Conservation (phyloP, 2,113 vertebrate species). For the Megaleporinus macrocephalus region DNA sequence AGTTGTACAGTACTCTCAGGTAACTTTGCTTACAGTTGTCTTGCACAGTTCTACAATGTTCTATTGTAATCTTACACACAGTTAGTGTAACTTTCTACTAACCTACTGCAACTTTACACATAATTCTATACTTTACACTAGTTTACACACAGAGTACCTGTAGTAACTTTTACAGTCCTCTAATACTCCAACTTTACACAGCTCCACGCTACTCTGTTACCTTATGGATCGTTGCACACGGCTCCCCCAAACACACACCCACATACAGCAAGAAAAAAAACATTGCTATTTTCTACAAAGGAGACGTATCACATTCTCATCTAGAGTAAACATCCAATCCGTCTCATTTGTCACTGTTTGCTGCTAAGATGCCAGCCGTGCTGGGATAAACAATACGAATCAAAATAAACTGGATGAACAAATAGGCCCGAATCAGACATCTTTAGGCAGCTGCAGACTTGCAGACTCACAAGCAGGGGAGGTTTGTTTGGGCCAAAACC, state of each 20-base stretch:
- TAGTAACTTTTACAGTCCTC: too few species aligned
- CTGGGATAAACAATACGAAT: constrained; percentile 12
- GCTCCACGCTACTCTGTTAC: too few species aligned
- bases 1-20: background rate
- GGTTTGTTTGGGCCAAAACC: constrained; percentile 26
- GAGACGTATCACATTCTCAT: background rate
- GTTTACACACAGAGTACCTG: too few species aligned
- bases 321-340: constrained; percentile 12
- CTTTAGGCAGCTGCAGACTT: constrained; percentile 26
- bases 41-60: too few species aligned
- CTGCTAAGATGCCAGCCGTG: background rate
- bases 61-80: too few species aligned
- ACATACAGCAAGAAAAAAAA: background rate
- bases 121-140: too few species aligned
- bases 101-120: background rate
- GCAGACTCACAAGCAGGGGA: background rate
- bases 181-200: too few species aligned
- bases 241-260: constrained; percentile 32
- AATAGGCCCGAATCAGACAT: constrained; percentile 10
- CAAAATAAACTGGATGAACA: constrained; percentile 20
- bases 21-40: background rate
- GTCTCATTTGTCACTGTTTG: constrained; percentile 13
- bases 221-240: background rate
- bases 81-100: background rate
- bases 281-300: background rate